Percentiles rank a stretch among this genome's conserved stretches.
These are phyloP conservation scores for Mus spretus DNA, from an alignment of 2,797 vertebrate genomes.

Conservation along the genomic window DNA sequence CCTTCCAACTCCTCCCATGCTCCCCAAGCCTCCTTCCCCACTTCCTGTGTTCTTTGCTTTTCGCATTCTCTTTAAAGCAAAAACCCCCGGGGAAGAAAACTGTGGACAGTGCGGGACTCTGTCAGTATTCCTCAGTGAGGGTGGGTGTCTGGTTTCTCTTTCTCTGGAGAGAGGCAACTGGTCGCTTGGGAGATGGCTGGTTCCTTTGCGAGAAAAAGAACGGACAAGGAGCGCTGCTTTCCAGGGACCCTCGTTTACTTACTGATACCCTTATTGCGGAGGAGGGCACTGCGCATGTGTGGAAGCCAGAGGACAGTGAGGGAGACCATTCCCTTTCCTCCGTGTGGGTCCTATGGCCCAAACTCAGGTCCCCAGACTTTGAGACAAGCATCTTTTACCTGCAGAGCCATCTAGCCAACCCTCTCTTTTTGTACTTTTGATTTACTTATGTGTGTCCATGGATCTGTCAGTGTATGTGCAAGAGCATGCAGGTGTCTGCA, in stretches of 20 bases:
- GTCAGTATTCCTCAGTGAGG: neutral
- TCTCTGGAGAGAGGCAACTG: neutral
- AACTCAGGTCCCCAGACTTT: neutral
- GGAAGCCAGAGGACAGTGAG: neutral
- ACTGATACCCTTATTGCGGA: too few relatives aligned
- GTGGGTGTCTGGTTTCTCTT: neutral
- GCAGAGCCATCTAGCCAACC: too few relatives aligned
- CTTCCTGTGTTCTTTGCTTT: neutral
- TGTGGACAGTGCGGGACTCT: neutral
- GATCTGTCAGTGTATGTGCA: neutral
- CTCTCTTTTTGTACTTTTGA: neutral
- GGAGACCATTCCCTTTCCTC: neutral
- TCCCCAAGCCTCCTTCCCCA: neutral
- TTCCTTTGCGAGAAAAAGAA: neutral
- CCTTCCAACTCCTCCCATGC: neutral
- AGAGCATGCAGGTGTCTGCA: neutral
- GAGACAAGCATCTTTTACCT: neutral
- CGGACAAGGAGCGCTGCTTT: neutral
- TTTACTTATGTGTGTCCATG: neutral
- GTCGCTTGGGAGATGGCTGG: too few relatives aligned
- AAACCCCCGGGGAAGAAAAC: neutral
- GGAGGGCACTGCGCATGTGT: neutral
- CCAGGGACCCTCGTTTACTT: neutral
- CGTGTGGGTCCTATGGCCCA: too few relatives aligned
- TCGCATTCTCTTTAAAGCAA: neutral